Base-by-base conservation (phyloP, 1,140 invertebrate species). In the Radopholus similis region DNA sequence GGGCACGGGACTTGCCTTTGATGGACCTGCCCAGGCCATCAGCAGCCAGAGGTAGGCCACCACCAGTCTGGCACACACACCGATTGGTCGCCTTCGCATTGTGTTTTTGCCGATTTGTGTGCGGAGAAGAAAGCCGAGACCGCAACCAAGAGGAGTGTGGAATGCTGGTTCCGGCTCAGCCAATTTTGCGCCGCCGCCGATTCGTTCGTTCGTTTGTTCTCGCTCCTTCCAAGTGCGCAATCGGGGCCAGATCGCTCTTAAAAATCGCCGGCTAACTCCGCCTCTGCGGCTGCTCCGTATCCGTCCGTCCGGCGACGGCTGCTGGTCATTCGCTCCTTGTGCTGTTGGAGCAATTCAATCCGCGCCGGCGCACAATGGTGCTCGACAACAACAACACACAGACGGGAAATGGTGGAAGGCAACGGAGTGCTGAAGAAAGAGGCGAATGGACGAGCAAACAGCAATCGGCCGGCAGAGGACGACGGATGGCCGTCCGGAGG, bases 291-390 rank as follows among this genome's bases (percentile, higher is more conserved):
- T 23, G 30, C 30, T 21, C 21, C 47, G 30, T 26, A 23, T 51
- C 4, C 18, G 2, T 28, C 47, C 47, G 21, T 28, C 9, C 47
- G 6, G 21, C 9, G 21, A 21, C 47, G 6, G 21, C 15, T 4
- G 3, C 47, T 21, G 47, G 30, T 28, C 47, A 51, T 21, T 51
- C n/a, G n/a, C n/a, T n/a, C n/a, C n/a, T n/a, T n/a, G n/a, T n/a
- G n/a, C n/a, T n/a, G n/a, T n/a, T n/a, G n/a, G n/a, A n/a, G 47
- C 47, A 51, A 51, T 51, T 28, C 15, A 51, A 51, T 51, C 47
- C 47, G 30, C 4, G 47, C 23, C 30, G 23, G 47, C 47, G 47
- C 47, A 51, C 47, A 51, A 51, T 51, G 47, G 47, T 51, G 47
- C 47, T 51, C 47, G 18, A 51, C 21, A 51, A 28, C 30, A 28